Conservation (phyloP, 92 coral and sea anemone genomes). For the Zoanthus sansibaricus region DNA sequence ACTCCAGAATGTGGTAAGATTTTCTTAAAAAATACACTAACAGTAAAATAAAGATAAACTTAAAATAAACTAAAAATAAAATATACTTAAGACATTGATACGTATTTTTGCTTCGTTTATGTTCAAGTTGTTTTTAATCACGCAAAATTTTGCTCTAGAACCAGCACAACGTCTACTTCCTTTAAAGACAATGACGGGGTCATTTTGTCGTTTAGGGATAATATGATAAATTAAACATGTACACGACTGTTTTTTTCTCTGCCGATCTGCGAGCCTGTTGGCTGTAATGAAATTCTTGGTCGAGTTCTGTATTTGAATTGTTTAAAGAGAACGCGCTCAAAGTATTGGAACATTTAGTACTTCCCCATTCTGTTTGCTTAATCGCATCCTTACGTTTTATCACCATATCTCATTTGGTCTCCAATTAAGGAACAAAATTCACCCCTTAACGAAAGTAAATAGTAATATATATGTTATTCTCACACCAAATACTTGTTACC, state of each 20-base stretch:
- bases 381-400: conserved; percentile 4
- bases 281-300: not conserved
- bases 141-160: not conserved
- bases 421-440: not conserved
- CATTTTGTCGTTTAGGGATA: conserved; percentile 12
- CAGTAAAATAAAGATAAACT: no score
- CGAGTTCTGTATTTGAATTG: not conserved
- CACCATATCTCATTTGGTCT: not conserved
- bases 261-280: not conserved
- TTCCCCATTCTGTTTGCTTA: not conserved
- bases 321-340: not conserved
- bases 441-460: not conserved
- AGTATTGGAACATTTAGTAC: not conserved
- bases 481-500: not conserved
- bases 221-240: not conserved
- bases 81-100: not conserved
- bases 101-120: not conserved
- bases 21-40: no score
- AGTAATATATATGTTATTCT: not conserved
- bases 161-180: not conserved
- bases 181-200: conserved; percentile 1
- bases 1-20: conserved; percentile 40
- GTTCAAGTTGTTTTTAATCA: conserved; percentile 22
- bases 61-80: not conserved
- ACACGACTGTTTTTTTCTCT: not conserved